Evolutionary conservation across 2,888 invertebrate species (phyloP).

Genomic region (Unio pictorum): DNA sequence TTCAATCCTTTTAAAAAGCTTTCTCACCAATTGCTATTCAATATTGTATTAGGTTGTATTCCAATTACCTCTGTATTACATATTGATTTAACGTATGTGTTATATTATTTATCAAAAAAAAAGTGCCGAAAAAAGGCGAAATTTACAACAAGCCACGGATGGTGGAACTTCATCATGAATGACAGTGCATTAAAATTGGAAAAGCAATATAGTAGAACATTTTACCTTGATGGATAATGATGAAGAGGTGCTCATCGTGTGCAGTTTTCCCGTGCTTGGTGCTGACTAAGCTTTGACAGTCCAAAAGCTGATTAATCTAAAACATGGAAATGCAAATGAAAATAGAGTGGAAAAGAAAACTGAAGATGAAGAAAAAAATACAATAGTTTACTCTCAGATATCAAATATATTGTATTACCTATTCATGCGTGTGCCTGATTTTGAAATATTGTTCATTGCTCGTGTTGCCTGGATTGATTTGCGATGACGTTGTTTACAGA

Average conservation of each 20-base stretch:
- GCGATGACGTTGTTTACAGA: too few relatives aligned
- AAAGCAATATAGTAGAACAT: not conserved
- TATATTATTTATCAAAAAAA: too few relatives aligned
- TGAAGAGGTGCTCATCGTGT: conserved; percentile 98
- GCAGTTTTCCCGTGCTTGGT: conserved; percentile 70
- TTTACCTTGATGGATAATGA: conserved; percentile 96
- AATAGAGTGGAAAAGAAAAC: not conserved
- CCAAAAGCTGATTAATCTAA: conserved; percentile 49
- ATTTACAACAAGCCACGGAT: not conserved
- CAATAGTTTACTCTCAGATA: not conserved
- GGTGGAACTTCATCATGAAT: not conserved
- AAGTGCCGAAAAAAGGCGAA: too few relatives aligned
- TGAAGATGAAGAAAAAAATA: not conserved
- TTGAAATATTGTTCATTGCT: too few relatives aligned
- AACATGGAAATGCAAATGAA: conserved; percentile 1
- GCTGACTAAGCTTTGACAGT: conserved; percentile 47
- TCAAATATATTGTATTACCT: not conserved
- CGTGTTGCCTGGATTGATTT: too few relatives aligned
- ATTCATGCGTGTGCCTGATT: not conserved
- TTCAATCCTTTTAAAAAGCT: too few relatives aligned
- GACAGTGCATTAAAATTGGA: not conserved
- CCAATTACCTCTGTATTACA: too few relatives aligned
- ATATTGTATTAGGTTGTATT: too few relatives aligned
- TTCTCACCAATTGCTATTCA: too few relatives aligned
- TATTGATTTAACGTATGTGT: too few relatives aligned